Conservation (phyloP, 2,113 vertebrate species). For the Vulpes vulpes region DNA sequence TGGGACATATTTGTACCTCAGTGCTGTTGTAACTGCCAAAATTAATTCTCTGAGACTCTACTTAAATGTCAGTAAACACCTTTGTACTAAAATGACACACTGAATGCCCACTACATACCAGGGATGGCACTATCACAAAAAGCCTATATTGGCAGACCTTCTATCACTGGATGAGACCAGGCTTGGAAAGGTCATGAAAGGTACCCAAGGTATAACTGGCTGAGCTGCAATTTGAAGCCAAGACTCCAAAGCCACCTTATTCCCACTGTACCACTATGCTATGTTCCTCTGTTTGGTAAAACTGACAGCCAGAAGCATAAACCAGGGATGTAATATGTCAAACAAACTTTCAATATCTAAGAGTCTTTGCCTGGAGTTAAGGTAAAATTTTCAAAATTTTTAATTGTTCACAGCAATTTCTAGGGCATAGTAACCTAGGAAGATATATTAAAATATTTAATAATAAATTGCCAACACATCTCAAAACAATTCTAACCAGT, state of each 20-base stretch:
- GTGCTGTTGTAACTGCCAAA: background rate
- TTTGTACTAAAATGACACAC: background rate
- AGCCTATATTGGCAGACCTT: background rate
- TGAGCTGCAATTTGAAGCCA: slow-evolving; percentile 35
- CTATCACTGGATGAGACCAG: background rate
- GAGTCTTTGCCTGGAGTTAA: background rate
- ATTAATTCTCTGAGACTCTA: slow-evolving; percentile 33
- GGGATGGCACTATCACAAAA: background rate
- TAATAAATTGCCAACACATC: slow-evolving; percentile 22
- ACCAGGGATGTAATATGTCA: background rate
- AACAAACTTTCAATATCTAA: background rate
- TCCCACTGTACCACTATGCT: background rate
- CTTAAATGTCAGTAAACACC: slow-evolving; percentile 15
- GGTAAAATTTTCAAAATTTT: slow-evolving; percentile 59
- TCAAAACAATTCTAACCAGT: slow-evolving; percentile 62
- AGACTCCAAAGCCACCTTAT: background rate
- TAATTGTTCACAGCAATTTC: slow-evolving; percentile 43
- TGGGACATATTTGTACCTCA: background rate
- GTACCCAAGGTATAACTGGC: background rate
- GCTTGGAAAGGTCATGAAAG: background rate
- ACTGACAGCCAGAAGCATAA: background rate
- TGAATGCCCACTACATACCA: background rate
- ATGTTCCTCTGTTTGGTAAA: background rate
- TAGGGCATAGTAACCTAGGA: slow-evolving; percentile 46
- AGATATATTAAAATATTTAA: slow-evolving; percentile 51